Evolutionary conservation across 2,797 vertebrate genomes (phyloP).

Genomic region (Pseudopleuronectes americanus): DNA sequence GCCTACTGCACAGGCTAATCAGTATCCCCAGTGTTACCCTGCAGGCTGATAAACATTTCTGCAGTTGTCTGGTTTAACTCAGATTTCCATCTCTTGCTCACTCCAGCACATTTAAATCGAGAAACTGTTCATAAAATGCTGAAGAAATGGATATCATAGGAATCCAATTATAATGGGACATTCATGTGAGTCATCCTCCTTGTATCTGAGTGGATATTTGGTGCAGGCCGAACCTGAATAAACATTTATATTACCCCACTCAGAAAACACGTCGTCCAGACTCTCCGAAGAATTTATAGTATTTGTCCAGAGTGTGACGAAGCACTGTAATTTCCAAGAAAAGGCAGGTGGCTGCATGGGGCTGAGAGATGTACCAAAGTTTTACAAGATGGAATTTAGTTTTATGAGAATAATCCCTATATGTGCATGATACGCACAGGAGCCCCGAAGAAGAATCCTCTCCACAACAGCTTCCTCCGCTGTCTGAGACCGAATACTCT

Average conservation of each 20-base stretch:
- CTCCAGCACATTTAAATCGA: slow-evolving; percentile 36
- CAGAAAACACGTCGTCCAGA: slow-evolving; percentile 71
- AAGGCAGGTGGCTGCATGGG: slow-evolving; percentile 20
- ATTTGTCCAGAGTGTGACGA: slow-evolving; percentile 70
- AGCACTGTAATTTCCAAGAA: slow-evolving; percentile 66
- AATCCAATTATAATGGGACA: too few relatives aligned
- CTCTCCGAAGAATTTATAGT: slow-evolving; percentile 62
- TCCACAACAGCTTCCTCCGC: slow-evolving; percentile 51
- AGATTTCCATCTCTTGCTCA: slow-evolving; percentile 45
- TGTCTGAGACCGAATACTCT: slow-evolving; percentile 37
- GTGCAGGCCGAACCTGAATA: slow-evolving; percentile 51
- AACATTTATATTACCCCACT: slow-evolving; percentile 77
- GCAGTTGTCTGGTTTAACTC: slow-evolving; percentile 29
- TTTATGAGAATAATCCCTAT: slow-evolving; percentile 71
- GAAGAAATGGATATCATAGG: slow-evolving; percentile 38
- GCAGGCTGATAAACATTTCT: not conserved
- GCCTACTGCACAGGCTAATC: not conserved
- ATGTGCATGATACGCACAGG: slow-evolving; percentile 62
- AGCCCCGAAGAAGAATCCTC: slow-evolving; percentile 21
- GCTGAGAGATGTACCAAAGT: slow-evolving; percentile 63
- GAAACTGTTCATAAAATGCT: slow-evolving; percentile 60
- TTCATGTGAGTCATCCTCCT: slow-evolving; percentile 3
- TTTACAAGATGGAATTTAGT: slow-evolving; percentile 64
- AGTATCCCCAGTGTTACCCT: slow-evolving; percentile 15
- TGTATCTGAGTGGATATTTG: slow-evolving; percentile 30